Evolutionary conservation across 2,888 invertebrate species (phyloP).

Genomic region (Dorcus parallelipipedus): DNA sequence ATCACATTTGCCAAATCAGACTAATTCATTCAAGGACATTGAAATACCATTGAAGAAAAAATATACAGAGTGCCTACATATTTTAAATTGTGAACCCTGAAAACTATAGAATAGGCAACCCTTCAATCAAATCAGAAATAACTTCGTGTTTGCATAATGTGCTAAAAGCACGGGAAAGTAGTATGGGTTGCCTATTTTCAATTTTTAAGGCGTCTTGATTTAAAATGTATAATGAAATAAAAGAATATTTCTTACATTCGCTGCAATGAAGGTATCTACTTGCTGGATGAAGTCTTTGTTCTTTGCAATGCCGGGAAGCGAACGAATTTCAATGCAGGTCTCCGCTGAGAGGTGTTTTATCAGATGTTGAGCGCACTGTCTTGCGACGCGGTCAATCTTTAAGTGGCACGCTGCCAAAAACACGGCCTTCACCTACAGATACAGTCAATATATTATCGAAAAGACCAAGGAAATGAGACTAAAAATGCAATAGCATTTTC

Average conservation of each 20-base stretch:
- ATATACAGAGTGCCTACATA: background rate
- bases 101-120: no score
- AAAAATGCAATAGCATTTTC: background rate
- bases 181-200: no score
- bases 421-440: slow-evolving; percentile 63
- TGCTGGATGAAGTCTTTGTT: slow-evolving; percentile 59
- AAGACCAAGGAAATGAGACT: background rate
- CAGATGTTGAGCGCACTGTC: slow-evolving; percentile 68
- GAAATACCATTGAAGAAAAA: no score
- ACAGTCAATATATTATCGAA: background rate
- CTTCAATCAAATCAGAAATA: no score
- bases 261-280: slow-evolving; percentile 68
- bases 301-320: slow-evolving; percentile 59
- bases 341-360: slow-evolving; percentile 61
- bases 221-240: no score
- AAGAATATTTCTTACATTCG: slow-evolving; percentile 54
- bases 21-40: no score
- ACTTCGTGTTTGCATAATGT: no score
- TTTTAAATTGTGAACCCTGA: no score
- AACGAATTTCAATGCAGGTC: slow-evolving; percentile 59
- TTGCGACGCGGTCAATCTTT: slow-evolving; percentile 71
- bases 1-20: no score
- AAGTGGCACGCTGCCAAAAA: slow-evolving; percentile 77
- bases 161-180: no score
- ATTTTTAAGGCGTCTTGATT: no score